Evolutionary conservation across 2,797 vertebrate genomes (phyloP).

Genomic region (Rhodeus uyekii): DNA sequence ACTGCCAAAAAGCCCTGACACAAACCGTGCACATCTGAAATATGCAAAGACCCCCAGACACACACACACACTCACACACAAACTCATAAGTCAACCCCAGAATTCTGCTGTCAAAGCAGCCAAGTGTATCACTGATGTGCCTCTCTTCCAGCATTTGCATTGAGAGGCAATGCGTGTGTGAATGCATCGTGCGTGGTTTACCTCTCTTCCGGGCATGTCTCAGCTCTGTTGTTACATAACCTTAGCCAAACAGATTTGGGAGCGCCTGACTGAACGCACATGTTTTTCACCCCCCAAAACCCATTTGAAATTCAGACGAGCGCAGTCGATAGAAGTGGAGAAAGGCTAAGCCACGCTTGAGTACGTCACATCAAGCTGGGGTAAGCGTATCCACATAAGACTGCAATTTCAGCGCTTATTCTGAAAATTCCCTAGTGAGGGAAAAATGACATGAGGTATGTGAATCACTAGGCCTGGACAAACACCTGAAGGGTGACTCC

Average conservation of each 20-base stretch:
- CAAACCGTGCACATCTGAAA: conserved; percentile 18
- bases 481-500: conserved; percentile 18
- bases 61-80: not conserved
- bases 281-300: conserved; percentile 29
- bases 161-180: conserved; percentile 4
- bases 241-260: conserved; percentile 34
- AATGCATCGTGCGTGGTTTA: conserved; percentile 25
- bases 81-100: not conserved
- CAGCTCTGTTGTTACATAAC: conserved; percentile 46
- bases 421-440: not conserved
- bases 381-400: conserved; percentile 21
- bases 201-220: conserved; percentile 43
- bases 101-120: conserved; percentile 34
- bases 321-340: conserved; percentile 34
- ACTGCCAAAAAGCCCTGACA: conserved; percentile 29
- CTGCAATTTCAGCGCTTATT: conserved; percentile 18
- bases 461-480: not conserved
- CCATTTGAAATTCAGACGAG: conserved; percentile 50
- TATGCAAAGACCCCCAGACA: not conserved
- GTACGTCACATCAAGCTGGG: conserved; percentile 3
- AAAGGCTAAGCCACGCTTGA: conserved; percentile 22
- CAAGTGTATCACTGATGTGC: conserved; percentile 34
- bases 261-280: conserved; percentile 21
- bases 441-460: not conserved
- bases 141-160: conserved; percentile 15